phyloP scores from a whole-genome alignment of 2,797 vertebrate genomes.

The Clarias platycephalus region DNA sequence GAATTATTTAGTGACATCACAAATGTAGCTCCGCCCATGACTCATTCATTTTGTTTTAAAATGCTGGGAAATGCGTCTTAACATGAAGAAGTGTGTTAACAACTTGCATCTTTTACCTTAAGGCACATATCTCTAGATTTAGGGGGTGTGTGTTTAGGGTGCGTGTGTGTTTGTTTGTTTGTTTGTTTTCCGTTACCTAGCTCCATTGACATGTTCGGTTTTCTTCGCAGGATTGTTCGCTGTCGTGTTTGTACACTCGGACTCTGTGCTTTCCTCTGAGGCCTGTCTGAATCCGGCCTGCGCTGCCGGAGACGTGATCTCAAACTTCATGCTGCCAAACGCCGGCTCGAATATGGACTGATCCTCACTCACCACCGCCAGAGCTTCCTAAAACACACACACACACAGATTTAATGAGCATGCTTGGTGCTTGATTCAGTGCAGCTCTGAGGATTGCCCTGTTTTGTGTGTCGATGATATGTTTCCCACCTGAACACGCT shows the following conservation, averaged over 20 bases:
- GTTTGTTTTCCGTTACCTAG: conserved; percentile 70
- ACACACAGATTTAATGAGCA: conserved; percentile 1
- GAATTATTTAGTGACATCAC: background rate
- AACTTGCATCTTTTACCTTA: background rate
- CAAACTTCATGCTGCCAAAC: conserved; percentile 75
- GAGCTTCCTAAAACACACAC: conserved; percentile 74
- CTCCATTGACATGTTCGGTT: conserved; percentile 77
- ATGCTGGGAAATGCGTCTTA: background rate
- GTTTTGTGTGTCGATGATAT: background rate
- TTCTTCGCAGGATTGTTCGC: conserved; percentile 69
- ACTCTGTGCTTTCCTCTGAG: conserved; percentile 72
- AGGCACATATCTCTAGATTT: background rate
- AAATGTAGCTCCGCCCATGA: background rate
- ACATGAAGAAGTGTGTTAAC: background rate
- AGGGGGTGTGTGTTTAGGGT: background rate
- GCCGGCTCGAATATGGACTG: conserved; percentile 78
- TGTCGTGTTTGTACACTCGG: conserved; percentile 69
- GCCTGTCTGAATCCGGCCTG: conserved; percentile 67
- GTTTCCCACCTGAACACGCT: background rate
- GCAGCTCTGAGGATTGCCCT: background rate
- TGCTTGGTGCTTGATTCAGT: background rate
- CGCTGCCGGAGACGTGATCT: conserved; percentile 70
- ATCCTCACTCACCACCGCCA: conserved; percentile 82
- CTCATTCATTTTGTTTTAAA: background rate
- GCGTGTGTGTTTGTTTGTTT: background rate